These are phyloP conservation scores for Pentalonia nigronervosa DNA, from an alignment of 1,140 invertebrate species.

Conservation along the genomic window DNA sequence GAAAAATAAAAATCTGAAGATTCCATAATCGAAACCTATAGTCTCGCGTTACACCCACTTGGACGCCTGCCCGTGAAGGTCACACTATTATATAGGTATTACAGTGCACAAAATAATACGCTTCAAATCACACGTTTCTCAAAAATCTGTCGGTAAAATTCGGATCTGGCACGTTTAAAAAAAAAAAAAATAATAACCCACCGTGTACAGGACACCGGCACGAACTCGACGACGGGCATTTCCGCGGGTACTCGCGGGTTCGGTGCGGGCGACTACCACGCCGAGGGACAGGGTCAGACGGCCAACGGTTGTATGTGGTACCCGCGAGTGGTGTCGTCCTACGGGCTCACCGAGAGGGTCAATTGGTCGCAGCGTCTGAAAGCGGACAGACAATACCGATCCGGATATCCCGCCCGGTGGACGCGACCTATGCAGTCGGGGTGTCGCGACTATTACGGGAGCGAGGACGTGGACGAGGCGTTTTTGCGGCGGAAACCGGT, in stretches of 20 bases:
- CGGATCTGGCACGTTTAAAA: not conserved
- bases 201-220: not conserved
- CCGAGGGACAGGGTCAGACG: not conserved
- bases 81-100: not conserved
- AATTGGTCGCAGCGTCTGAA: conserved; percentile 5
- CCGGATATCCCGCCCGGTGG: not conserved
- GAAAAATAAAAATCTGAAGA: not conserved
- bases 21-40: not conserved
- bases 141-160: not conserved
- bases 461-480: not conserved
- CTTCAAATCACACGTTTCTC: too few species aligned
- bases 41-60: not conserved
- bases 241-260: not conserved
- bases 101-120: too few species aligned
- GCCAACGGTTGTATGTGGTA: not conserved
- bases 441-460: not conserved
- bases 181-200: not conserved
- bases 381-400: not conserved
- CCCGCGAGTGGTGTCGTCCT: not conserved
- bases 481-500: not conserved
- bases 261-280: not conserved
- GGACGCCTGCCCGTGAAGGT: not conserved
- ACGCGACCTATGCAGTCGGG: not conserved
- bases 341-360: not conserved
- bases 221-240: not conserved